Base-by-base conservation (phyloP, 2,797 vertebrate species). In the Huso huso region DNA sequence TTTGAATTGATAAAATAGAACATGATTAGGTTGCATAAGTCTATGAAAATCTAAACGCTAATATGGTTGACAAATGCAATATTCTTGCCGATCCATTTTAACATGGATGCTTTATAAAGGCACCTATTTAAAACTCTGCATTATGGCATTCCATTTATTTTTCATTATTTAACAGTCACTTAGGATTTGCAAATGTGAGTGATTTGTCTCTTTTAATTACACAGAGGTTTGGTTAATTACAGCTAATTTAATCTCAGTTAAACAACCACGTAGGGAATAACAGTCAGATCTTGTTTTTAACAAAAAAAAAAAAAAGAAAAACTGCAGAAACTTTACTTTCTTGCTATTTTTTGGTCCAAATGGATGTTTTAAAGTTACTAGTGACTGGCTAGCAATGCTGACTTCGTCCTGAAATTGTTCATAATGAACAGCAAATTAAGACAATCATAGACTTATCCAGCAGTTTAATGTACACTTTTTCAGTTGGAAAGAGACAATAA, bases 161-260 rank as follows among this genome's bases (percentile, higher is more conserved):
- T n/a, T 77, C 67, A 74, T 78, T 83, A 82, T 84, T 83, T 84
- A 87, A 87, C 79, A 83, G 66, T 81, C 83, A 84, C 83, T 87
- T 80, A 64, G 86, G 84, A 86, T 87, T 83, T 84, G 85, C 76
- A 79, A 77, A 84, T 89, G 85, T 86, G 81, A 84, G 84, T 78
- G 82, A 91, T 93, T 89, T 85, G 79, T 90, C 86, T 90, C 79
- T 74, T 86, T 90, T 91, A 92, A 93, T 96, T 88, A 88, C 84
- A 75, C 85, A 79, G 83, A 86, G 90, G 90, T 88, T 85, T 87
- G 86, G 85, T 91, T 90, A 93, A 91, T 93, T 91, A 91, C 80
- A 89, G 82, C 79, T 86, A 79, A 88, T 92, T 93, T 90, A 83
- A 91, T 92, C 90, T 90, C 81, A 90, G 88, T 87, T 87, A 84